Evolutionary conservation across 2,888 invertebrate species (phyloP).

Genomic region (Melanophora roralis): DNA sequence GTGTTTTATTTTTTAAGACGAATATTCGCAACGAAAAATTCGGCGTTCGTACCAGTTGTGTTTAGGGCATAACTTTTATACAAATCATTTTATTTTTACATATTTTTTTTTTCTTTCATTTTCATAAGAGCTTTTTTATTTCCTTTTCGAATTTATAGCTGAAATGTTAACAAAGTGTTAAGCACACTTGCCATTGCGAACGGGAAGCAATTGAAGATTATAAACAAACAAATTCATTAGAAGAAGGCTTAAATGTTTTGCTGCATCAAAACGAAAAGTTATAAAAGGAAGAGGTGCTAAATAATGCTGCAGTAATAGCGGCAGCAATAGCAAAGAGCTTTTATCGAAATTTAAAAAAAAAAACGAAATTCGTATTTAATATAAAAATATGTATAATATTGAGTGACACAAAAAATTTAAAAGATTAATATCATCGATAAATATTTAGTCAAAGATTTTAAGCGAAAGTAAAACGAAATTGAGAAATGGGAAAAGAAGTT

Average conservation of each 20-base stretch:
- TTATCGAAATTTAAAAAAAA: neutral
- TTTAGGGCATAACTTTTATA: no score
- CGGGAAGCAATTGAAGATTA: neutral
- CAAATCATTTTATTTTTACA: conserved; percentile 7
- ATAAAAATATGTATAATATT: neutral
- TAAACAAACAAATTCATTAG: conserved; percentile 19
- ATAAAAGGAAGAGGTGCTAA: neutral
- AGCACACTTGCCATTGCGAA: conserved; percentile 13
- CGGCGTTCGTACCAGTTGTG: no score
- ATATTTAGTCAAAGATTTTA: no score
- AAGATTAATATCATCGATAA: no score
- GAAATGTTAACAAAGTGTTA: conserved; percentile 43
- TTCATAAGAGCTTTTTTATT: neutral
- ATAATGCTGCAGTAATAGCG: neutral
- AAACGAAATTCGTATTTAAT: neutral
- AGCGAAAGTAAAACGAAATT: no score
- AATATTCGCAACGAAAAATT: no score
- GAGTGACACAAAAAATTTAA: no score
- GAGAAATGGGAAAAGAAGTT: no score
- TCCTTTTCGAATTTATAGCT: neutral
- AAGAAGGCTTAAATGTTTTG: conserved; percentile 4
- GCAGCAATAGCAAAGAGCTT: neutral
- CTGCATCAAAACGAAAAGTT: neutral
- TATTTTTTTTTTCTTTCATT: neutral
- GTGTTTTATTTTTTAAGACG: no score